phyloP scores from a whole-genome alignment of 1,140 invertebrate species.

The Magallana gigas region DNA sequence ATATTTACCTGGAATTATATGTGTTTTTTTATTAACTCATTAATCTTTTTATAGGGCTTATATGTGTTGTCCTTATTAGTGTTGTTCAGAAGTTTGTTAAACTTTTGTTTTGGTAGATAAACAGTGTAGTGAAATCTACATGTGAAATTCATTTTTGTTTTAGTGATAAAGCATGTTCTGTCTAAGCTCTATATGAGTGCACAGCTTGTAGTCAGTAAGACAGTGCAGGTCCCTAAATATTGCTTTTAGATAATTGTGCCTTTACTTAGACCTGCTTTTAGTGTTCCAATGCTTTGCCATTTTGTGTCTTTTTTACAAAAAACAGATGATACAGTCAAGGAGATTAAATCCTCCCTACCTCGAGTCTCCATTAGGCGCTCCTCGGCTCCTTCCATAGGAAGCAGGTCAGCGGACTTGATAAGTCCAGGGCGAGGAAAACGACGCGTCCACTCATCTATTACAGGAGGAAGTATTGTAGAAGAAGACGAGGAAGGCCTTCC shows the following conservation, averaged over 20 bases:
- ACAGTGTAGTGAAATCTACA: too few relatives aligned
- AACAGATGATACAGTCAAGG: conserved; percentile 1
- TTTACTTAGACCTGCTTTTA: background rate
- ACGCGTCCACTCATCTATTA: conserved; percentile 3
- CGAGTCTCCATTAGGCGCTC: background rate
- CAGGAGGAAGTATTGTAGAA: conserved; percentile 50
- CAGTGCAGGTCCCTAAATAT: background rate
- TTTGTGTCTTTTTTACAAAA: background rate
- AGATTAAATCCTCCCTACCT: conserved; percentile 9
- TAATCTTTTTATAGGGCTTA: background rate
- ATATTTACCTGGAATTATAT: background rate
- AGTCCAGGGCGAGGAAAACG: conserved; percentile 16
- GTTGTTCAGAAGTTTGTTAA: background rate
- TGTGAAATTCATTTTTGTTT: too few relatives aligned
- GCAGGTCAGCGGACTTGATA: background rate
- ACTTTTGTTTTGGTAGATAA: too few relatives aligned
- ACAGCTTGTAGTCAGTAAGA: conserved; percentile 6
- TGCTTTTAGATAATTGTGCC: background rate
- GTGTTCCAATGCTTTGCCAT: conserved; percentile 17
- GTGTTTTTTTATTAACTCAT: background rate
- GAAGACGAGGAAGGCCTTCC: conserved; percentile 29
- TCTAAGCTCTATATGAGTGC: background rate
- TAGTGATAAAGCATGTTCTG: background rate
- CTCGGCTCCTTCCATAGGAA: background rate
- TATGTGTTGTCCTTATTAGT: background rate